Evolutionary conservation across 2,113 vertebrate genomes (phyloP), one percentile per base, ranked within the genome.

Genomic region (Pluvianellus socialis): DNA sequence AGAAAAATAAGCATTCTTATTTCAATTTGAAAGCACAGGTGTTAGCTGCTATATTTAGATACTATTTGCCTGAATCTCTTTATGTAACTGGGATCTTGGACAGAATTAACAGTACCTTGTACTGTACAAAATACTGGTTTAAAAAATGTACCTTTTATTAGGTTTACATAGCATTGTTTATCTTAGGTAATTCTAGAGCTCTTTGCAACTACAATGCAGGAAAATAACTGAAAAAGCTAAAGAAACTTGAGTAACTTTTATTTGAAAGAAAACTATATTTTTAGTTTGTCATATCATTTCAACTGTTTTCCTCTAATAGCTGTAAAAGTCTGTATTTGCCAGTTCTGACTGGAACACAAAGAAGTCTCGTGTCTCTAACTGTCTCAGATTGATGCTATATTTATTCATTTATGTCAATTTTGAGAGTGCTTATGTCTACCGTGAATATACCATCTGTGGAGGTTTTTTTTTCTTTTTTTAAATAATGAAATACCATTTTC

Each of bases 361-460:
- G 45, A 65, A 90, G 30, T 56, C 44, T 79, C 27, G 14, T 83
- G 8, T 90, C 70, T 73, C 45, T 50, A 23, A 50, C 49, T 86
- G 2, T 50, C 88, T 94, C 65, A 87, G 44, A 20, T n/a, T 89
- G 38, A 28, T 80, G 44, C 76, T 89, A 45, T 89, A 85, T 94
- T 96, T 84, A 94, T 92, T 94, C 40, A 88, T 94, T 90, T 75
- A 90, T 76, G 63, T 90, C 73, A 89, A 4, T 90, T 94, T 66
- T 90, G 92, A 91, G 45, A 83, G 50, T 83, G 79, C 53, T 86
- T 88, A 33, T 92, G 67, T 86, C 44, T 95, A n/a, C 91, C 21
- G 8, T 92, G 63, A 77, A 32, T 88, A 66, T 74, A 62, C 55
- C 79, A 93, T 92, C 79, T 92, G 67, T 80, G 59, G 47, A 73